Percentiles rank a stretch among this genome's conserved stretches.
These are phyloP conservation scores for Drosophila pallidifrons DNA, from an alignment of 1,140 invertebrate species.

Conservation along the genomic window DNA sequence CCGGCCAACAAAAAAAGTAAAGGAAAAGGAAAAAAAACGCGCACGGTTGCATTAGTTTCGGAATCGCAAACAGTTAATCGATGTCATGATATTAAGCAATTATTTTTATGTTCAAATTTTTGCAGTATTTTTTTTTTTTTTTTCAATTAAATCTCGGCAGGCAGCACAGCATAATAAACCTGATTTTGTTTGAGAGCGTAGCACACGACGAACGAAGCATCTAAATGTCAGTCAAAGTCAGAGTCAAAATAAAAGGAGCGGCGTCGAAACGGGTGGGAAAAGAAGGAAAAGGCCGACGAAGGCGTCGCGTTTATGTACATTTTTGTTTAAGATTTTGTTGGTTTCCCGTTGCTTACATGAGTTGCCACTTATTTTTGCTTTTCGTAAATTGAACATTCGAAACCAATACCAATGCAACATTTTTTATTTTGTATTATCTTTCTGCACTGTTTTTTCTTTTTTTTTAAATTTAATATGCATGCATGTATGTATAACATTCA, in stretches of 20 bases:
- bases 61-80: constrained; percentile 16
- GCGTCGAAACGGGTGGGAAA: constrained; percentile 33
- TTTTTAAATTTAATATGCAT: constrained; percentile 30
- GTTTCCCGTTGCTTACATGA: constrained; percentile 54
- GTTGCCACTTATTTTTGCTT: constrained; percentile 65
- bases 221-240: constrained; percentile 74
- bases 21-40: constrained; percentile 5
- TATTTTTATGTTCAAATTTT: constrained; percentile 12
- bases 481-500: constrained; percentile 34
- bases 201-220: constrained; percentile 18
- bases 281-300: constrained; percentile 42
- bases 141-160: neutral
- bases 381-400: constrained; percentile 58
- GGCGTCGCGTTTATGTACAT: constrained; percentile 48
- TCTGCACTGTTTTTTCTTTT: constrained; percentile 15
- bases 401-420: constrained; percentile 55
- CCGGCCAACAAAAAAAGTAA: constrained; percentile 46
- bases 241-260: constrained; percentile 50
- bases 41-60: constrained; percentile 64
- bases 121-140: constrained; percentile 6
- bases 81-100: constrained; percentile 16
- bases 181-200: constrained; percentile 41
- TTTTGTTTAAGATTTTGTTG: constrained; percentile 65
- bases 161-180: constrained; percentile 44
- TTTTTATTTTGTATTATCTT: constrained; percentile 56